These are phyloP conservation scores for Solenopsis invicta DNA, from an alignment of 1,140 invertebrate genomes.

Conservation along the genomic window DNA sequence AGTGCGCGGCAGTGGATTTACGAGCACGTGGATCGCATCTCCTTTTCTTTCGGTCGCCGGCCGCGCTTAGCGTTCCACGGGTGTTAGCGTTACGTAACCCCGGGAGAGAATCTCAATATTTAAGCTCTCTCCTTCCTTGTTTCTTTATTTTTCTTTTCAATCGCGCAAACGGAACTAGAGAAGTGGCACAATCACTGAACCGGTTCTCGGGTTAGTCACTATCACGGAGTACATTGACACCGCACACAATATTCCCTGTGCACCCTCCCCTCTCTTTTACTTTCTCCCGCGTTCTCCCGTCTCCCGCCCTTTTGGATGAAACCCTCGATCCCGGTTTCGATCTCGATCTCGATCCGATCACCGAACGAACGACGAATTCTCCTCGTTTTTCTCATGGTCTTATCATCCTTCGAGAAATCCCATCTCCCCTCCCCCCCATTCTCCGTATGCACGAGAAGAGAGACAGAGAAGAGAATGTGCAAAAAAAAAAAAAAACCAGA, in stretches of 20 bases:
- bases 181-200: constrained; percentile 55
- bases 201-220: constrained; percentile 42
- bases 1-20: not conserved
- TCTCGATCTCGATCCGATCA: constrained; percentile 16
- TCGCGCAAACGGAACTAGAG: constrained; percentile 45
- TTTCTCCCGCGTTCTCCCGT: constrained; percentile 62
- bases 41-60: not conserved
- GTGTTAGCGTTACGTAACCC: constrained; percentile 23
- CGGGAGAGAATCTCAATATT: not conserved
- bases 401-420: constrained; percentile 11
- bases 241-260: constrained; percentile 34
- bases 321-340: constrained; percentile 34
- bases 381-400: constrained; percentile 26
- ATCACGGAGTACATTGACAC: constrained; percentile 60
- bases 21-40: not conserved
- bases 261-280: constrained; percentile 56
- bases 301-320: constrained; percentile 10
- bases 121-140: not conserved
- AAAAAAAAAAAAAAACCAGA: not conserved
- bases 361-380: not conserved
- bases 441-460: not conserved
- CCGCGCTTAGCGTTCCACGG: not conserved
- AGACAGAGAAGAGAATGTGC: not conserved
- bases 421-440: too few relatives aligned
- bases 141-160: not conserved